Base-by-base conservation (phyloP, 2,888 invertebrate species). In the Sylvicola fuscatus region DNA sequence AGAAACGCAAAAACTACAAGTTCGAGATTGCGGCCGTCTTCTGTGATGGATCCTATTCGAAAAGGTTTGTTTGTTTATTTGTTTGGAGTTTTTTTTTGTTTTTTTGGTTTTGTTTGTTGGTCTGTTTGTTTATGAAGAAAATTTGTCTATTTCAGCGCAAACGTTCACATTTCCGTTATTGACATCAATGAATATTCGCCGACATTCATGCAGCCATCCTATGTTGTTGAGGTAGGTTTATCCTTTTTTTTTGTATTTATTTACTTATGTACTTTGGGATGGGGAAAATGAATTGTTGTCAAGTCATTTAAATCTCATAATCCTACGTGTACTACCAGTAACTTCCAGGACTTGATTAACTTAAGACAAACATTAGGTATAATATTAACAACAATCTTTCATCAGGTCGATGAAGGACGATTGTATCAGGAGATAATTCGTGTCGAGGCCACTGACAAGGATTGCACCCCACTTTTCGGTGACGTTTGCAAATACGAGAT, bases 401-500 rank as follows among this genome's bases (percentile, higher is more conserved):
- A 6, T 21, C 4, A 34, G 34, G 75, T 89, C 42, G 90, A 90
- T 54, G 95, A 95, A 54, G 90, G 90, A 2, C 70, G 81, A 11
- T 61, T 90, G 17, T 86, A 86, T 61, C 80, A 83, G 49, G 84
- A 89, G 56, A 81, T 97, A 42, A 70, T 93, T 14, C 72, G 86
- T 4, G 83, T 97, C 4, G 81, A 86, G 51, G 95, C 97, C 3
- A 73, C 77, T 0, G 97, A 97, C 55, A 68, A 81, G 36, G 95
- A 97, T 60, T 92, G 92, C 58, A 89, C 92, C n/a, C 86, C 87
- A 30, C 44, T 84, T 38, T 92, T 79, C 56, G 89, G 89, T 1
- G 89, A 90, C 54, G 89, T 97, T 37, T 97, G 97, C 74, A 89
- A 89, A 57, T 98, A 95, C 62, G 89, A 95, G 60, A 90, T 97